A percentile compares a stretch with the other conserved stretches of the same genome.
Evolutionary conservation across 2,797 vertebrate genomes (phyloP).

Genomic region (Mus caroli): DNA sequence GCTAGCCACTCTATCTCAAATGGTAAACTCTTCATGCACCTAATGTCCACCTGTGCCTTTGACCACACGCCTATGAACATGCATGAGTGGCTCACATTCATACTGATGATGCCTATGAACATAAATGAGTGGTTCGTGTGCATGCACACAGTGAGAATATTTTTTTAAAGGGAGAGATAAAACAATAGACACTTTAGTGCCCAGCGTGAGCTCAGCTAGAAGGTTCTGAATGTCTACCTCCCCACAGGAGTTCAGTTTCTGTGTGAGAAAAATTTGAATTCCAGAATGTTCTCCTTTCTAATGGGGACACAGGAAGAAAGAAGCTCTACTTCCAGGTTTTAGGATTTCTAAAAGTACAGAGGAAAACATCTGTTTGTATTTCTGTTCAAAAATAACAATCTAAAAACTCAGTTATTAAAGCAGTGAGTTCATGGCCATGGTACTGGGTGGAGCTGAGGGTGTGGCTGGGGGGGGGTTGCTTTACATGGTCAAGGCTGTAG

Average conservation of each 20-base stretch:
- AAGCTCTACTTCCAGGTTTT: background rate
- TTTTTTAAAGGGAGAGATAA: background rate
- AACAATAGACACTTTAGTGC: background rate
- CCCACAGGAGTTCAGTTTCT: background rate
- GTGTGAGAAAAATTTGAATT: slow-evolving; percentile 15
- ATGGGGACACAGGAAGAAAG: background rate
- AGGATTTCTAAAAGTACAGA: background rate
- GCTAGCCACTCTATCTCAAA: background rate
- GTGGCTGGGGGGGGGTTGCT: background rate
- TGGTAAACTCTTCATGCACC: background rate
- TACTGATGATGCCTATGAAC: too few relatives aligned
- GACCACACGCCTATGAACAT: too few relatives aligned
- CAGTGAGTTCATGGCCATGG: background rate
- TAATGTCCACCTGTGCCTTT: background rate
- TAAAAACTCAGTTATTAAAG: background rate
- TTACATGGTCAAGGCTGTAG: background rate
- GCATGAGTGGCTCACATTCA: too few relatives aligned
- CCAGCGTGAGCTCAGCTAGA: background rate
- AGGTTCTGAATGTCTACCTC: background rate
- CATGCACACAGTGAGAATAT: background rate
- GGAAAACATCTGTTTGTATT: background rate
- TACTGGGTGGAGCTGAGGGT: background rate
- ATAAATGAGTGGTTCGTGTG: too few relatives aligned
- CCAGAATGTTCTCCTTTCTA: background rate
- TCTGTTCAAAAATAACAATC: slow-evolving; percentile 13